phyloP scores from a whole-genome alignment of 2,888 invertebrate species.

The Scaptomyza parva region DNA sequence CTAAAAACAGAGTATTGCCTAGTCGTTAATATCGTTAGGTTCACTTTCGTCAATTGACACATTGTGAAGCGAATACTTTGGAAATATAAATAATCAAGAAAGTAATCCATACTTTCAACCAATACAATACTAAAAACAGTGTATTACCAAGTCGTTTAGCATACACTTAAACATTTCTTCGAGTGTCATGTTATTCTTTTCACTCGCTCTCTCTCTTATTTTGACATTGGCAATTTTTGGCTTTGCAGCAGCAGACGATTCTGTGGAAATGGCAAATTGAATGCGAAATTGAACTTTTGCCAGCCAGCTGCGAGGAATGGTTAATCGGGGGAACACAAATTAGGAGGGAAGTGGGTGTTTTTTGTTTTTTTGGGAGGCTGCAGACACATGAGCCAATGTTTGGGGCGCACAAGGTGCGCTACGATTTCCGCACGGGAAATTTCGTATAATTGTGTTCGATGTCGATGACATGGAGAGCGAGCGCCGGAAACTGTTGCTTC shows the following conservation, averaged over 20 bases:
- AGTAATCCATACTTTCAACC: no score
- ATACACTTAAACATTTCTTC: not conserved
- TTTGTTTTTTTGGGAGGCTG: not conserved
- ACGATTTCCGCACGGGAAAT: constrained; percentile 73
- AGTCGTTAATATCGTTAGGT: no score
- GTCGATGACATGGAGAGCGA: constrained; percentile 73
- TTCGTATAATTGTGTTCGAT: constrained; percentile 71
- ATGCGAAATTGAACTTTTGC: constrained; percentile 78
- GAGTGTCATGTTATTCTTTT: constrained; percentile 3
- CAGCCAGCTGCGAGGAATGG: constrained; percentile 27
- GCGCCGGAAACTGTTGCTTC: constrained; percentile 65
- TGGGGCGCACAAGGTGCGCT: constrained; percentile 45
- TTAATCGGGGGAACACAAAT: not conserved
- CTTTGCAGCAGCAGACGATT: constrained; percentile 46
- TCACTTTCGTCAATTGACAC: no score
- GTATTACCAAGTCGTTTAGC: not conserved
- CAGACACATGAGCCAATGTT: constrained; percentile 13
- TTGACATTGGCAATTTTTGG: constrained; percentile 32
- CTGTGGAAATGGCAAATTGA: constrained; percentile 75
- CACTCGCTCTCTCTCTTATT: not conserved
- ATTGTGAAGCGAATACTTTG: no score
- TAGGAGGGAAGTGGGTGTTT: not conserved
- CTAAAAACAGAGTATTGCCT: no score
- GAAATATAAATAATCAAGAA: no score
- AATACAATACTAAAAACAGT: not conserved